Base-by-base conservation (phyloP, 2,888 invertebrate genomes). In the Microctonus brassicae region DNA sequence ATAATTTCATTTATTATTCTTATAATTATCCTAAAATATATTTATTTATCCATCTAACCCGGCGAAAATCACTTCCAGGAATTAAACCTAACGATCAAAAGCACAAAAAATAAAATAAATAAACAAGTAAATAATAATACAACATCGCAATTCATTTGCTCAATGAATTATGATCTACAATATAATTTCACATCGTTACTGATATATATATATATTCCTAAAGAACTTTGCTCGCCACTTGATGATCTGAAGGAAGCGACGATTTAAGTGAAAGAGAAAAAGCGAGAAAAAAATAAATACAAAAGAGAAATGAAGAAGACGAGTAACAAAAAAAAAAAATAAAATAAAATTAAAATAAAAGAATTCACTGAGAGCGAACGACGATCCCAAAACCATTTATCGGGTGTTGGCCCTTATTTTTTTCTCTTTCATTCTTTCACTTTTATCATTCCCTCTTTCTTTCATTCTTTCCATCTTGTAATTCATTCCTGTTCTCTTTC, bases 311-410 rank as follows among this genome's bases (percentile, higher is more conserved):
- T n/a, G 29, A 53, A 55, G 13, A 13, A n/a, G 39, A 33, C 20
- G 57, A 34, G 52, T 6, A 13, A 26, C 34, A 7, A 42, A 29
- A 24, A 33, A 61, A 22, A 34, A 53, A 65, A 63, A 42, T 33
- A 34, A 61, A 39, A 20, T 22, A 52, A 58, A 68, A 24, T 24
- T 24, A 65, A 34, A 10, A 22, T 10, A n/a, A 33, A 7, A 58
- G 33, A 58, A 34, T 33, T 26, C 22, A 33, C 34, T 52, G 53
- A 52, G 52, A 26, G 65, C 64, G 64, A 71, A 69, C 57, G 66
- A 62, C 73, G 76, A 80, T 81, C 80, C 80, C 79, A 80, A 84
- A 84, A 80, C 78, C 79, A 82, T 82, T 82, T 77, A 75, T 74
- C 75, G 76, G 73, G n/a, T 76, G 65, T 77, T 76, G 72, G 73